A percentile compares a stretch with the other conserved stretches of the same genome.
Evolutionary conservation across 2,113 vertebrate species (phyloP).

Genomic region (Eira barbara): DNA sequence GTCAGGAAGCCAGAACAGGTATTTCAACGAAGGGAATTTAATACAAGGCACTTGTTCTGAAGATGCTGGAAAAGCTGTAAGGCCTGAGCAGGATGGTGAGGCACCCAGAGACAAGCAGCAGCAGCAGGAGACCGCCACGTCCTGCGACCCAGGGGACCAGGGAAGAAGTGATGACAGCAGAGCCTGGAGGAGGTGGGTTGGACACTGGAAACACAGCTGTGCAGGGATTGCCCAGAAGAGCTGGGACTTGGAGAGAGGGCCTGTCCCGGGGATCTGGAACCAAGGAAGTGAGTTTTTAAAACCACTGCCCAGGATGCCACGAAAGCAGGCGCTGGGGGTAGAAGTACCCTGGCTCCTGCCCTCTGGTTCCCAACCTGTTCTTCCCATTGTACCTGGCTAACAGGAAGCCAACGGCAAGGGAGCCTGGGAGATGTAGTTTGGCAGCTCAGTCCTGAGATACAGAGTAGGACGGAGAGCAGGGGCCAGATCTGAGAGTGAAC

Average conservation of each 20-base stretch:
- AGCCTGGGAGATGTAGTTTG: background rate
- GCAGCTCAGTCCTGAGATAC: background rate
- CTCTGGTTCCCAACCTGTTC: background rate
- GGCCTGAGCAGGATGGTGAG: background rate
- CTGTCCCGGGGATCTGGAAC: background rate
- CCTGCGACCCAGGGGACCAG: background rate
- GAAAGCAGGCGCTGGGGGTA: accelerated
- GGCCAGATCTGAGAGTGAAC: background rate
- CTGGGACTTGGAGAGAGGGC: background rate
- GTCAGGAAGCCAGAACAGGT: background rate
- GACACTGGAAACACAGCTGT: background rate
- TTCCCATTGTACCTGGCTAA: background rate
- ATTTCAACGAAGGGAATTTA: background rate
- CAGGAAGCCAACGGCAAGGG: background rate
- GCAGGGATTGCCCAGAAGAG: background rate
- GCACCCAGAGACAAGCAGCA: accelerated
- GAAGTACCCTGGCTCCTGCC: background rate
- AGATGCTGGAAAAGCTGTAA: background rate
- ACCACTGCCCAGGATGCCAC: too few relatives aligned
- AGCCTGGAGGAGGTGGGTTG: too few relatives aligned
- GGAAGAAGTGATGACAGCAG: background rate
- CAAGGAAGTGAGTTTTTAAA: background rate
- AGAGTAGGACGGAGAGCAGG: background rate
- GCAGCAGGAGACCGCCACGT: background rate
- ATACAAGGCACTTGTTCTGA: background rate